Evolutionary conservation across 2,797 vertebrate genomes (phyloP).

Genomic region (Tenualosa ilisha): DNA sequence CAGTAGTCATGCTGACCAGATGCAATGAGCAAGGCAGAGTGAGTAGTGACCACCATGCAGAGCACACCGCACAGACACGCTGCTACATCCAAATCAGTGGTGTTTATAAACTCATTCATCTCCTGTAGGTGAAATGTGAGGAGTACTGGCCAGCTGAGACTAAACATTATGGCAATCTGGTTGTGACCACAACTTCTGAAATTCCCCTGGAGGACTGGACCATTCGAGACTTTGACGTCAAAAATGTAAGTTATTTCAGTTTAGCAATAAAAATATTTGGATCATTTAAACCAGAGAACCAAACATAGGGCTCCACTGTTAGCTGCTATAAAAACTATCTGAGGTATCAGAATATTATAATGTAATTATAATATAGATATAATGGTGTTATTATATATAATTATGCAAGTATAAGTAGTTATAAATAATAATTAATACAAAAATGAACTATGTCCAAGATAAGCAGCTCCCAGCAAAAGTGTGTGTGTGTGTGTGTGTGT

Average conservation of each 20-base stretch:
- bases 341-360: neutral
- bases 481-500: neutral
- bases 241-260: constrained; percentile 77
- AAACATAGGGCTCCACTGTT: neutral
- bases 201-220: constrained; percentile 89
- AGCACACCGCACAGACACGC: neutral
- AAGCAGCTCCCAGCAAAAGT: neutral
- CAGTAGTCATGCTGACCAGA: constrained; percentile 92
- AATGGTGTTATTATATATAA: no score
- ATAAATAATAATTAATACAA: no score
- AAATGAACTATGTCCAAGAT: neutral
- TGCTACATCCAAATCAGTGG: neutral
- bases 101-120: neutral
- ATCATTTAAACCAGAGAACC: neutral
- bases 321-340: neutral
- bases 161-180: constrained; percentile 78
- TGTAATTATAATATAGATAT: no score
- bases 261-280: neutral
- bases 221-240: constrained; percentile 88
- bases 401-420: no score
- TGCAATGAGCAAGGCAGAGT: constrained; percentile 93
- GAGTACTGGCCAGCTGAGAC: constrained; percentile 86
- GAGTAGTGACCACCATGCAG: neutral
- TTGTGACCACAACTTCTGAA: constrained; percentile 80
- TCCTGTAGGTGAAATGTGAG: constrained; percentile 86